Evolutionary conservation across 2,113 vertebrate genomes (phyloP), one percentile per base, ranked within the genome.

Genomic region (Megaceryle torquata): DNA sequence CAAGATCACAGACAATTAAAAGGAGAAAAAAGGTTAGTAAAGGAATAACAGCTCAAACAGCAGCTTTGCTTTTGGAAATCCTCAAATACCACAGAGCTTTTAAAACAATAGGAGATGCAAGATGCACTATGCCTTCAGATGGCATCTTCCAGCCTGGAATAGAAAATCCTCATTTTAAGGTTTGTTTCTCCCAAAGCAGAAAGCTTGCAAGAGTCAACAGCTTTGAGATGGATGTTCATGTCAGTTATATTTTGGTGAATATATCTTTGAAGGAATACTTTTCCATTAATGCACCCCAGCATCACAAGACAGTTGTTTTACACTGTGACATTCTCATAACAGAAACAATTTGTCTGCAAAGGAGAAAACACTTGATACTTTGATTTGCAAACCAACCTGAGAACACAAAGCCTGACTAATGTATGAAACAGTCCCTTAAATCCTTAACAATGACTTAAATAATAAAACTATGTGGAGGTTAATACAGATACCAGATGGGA

Each of bases 401-500:
- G 59, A 88, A 64, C 44, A 61, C 18, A 63, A 77, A 59, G 37
- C 44, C 71, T 74, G 46, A 33, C 59, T 31, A 35, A 64, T 6
- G 5, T 37, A 65, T 21, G 8, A 90, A 91, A 75, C 53, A 50
- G 28, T 50, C 20, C 63, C n/a, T 57, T 87, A 88, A 86, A 88
- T 67, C 59, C 59, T 84, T 56, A 89, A 75, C 20, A 76, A 37
- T 33, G 37, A 90, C 71, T 93, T 93, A 51, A 92, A 53, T 78
- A 96, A 87, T 61, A 78, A 96, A 94, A 59, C 57, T 92, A 35
- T 6, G 25, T 31, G 51, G 89, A 95, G 68, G 82, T 41, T 93
- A 92, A 88, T 74, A 81, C 54, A 86, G 43, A 48, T 89, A 74
- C 88, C 97, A 96, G 74, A 97, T 96, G 83, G 82, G 88, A 95